phyloP scores from a whole-genome alignment of 2,797 vertebrate species.

The Phaenicophaeus curvirostris region DNA sequence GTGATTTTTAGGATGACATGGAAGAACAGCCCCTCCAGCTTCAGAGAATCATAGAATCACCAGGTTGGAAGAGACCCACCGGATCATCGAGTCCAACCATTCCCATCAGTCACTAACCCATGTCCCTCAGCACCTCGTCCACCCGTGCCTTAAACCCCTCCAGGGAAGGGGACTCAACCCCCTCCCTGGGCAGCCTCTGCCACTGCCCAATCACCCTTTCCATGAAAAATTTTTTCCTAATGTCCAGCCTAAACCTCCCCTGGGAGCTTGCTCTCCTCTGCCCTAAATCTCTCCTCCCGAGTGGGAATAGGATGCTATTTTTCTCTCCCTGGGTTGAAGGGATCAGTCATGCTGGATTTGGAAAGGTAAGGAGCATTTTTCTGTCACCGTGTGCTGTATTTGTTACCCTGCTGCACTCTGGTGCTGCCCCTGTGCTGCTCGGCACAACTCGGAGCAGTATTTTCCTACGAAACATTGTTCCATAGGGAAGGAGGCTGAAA shows the following conservation, averaged over 20 bases:
- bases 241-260: no score
- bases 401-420: background rate
- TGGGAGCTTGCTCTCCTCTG: background rate
- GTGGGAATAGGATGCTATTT: background rate
- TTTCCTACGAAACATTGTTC: background rate
- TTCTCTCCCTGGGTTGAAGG: background rate
- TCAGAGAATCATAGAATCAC: no score
- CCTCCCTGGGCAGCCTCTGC: no score
- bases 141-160: no score
- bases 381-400: accelerated
- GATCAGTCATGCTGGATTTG: background rate
- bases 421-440: background rate
- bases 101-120: no score
- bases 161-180: no score
- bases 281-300: background rate
- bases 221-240: no score
- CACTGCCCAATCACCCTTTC: no score
- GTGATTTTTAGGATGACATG: accelerated
- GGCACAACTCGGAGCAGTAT: background rate
- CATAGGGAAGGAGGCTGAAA: background rate
- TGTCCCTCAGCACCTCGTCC: no score
- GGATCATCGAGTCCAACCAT: no score
- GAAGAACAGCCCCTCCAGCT: no score
- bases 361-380: background rate
- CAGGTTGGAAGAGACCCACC: no score